Evolutionary conservation across 1,140 invertebrate species (phyloP), one percentile per base, ranked within the genome.

Genomic region (Drosophila pruinosa): DNA sequence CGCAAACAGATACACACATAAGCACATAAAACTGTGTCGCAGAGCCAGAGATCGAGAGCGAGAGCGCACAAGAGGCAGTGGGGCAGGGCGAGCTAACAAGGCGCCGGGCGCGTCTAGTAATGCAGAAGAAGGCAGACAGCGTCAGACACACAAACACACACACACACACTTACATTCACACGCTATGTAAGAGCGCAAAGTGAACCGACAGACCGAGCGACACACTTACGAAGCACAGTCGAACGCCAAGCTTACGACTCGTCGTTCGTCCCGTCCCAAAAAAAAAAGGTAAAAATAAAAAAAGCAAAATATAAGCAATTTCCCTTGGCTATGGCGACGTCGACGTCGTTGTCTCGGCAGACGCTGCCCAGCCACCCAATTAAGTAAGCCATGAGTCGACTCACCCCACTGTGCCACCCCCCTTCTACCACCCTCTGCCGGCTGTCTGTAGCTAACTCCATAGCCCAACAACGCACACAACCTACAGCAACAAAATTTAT

Each of bases 401-500:
- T 59, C 73, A 62, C 48, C 65, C 36, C 41, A 63, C 21, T 69
- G 26, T 34, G 12, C 31, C 45, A 62, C 26, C 47, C 17, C 14
- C 3, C 14, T 39, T 14, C 17, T 6, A 8, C 34, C 43, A 12
- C 19, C 24, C 5, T 6, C 43, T 5, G 12, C 22, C 21, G 70
- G 36, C 43, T 71, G 69, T 39, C 22, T 67, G 53, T 67, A 26
- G 10, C n/a, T n/a, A 52, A 69, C 65, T 56, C 34, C 56, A 59
- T 26, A 48, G 26, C 45, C 45, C 4, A 53, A 26, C 58, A 41
- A 64, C 68, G 53, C 61, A 31, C 81, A 71, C 82, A 86, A 88
- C 82, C 82, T 88, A 88, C 82, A 88, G 82, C 82, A 88, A 88
- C 82, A 88, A 82, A 78, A 88, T 72, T 75, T 61, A 78, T 89